Conservation (phyloP, 1,140 invertebrate genomes). For the Conus ventricosus region DNA sequence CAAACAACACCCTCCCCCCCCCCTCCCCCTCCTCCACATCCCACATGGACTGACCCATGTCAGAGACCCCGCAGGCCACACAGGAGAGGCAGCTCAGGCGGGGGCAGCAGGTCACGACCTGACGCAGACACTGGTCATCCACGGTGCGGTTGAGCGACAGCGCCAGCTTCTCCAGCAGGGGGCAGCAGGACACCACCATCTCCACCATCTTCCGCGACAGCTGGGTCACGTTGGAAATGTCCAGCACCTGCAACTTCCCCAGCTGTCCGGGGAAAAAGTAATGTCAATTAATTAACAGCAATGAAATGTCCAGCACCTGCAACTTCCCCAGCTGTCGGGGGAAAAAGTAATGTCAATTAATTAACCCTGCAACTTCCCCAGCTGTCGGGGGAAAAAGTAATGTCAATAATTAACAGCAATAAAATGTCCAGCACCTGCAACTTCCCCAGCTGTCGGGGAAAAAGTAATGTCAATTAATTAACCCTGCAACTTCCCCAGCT, state of each 20-base stretch:
- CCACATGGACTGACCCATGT: conserved; percentile 52
- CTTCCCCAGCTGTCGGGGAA: conserved; percentile 50
- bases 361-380: conserved; percentile 49
- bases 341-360: no score
- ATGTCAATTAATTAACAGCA: background rate
- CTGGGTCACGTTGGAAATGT: conserved; percentile 57
- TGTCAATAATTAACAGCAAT: background rate
- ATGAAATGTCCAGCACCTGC: conserved; percentile 52
- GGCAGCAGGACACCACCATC: conserved; percentile 51
- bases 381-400: conserved; percentile 41
- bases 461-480: background rate
- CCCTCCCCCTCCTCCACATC: background rate
- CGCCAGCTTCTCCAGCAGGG: conserved; percentile 57
- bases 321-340: conserved; percentile 57
- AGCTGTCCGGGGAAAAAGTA: conserved; percentile 48
- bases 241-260: conserved; percentile 53
- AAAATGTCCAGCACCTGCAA: conserved; percentile 60
- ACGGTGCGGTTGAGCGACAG: conserved; percentile 60
- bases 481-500: conserved; percentile 56
- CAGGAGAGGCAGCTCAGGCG: conserved; percentile 56
- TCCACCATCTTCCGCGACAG: conserved; percentile 51
- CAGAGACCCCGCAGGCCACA: conserved; percentile 63
- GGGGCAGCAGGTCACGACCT: conserved; percentile 45
- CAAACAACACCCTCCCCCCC: no score
- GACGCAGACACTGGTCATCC: conserved; percentile 56